Conservation (phyloP, 2,113 vertebrate genomes). For the Heterotis niloticus region DNA sequence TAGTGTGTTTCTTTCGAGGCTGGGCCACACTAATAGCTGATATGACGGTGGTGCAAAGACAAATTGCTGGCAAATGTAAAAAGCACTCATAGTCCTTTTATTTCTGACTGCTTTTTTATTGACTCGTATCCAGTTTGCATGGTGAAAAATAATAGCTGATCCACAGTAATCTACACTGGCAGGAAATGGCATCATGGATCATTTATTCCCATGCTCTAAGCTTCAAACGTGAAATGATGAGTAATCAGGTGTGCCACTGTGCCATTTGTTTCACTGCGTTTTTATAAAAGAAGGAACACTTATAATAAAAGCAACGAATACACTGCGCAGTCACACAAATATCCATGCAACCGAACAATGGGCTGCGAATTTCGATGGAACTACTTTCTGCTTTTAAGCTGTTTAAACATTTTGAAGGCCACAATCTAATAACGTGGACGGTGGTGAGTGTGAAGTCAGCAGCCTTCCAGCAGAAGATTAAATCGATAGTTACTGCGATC, state of each 20-base stretch:
- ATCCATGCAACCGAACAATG: background rate
- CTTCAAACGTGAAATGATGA: conserved; percentile 4
- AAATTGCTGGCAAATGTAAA: background rate
- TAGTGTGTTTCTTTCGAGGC: background rate
- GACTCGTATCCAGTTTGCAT: too few relatives aligned
- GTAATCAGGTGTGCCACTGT: background rate
- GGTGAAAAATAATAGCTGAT: background rate
- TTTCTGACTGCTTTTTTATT: too few relatives aligned
- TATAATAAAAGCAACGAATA: background rate
- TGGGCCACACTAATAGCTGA: conserved; percentile 2
- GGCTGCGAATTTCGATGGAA: background rate
- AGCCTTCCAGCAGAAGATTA: conserved; percentile 6
- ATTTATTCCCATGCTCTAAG: background rate
- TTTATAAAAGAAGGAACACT: background rate
- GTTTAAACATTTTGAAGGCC: background rate
- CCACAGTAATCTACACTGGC: background rate
- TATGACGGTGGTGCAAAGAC: background rate
- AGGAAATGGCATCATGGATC: background rate
- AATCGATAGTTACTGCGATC: background rate
- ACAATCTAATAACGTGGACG: background rate
- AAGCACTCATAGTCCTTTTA: background rate
- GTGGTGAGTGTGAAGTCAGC: background rate
- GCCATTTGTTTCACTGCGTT: background rate
- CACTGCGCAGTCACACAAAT: background rate
- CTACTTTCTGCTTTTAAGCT: conserved; percentile 4